phyloP scores from a whole-genome alignment of 2,113 vertebrate species.

The Sterrhoptilus dennistouni region DNA sequence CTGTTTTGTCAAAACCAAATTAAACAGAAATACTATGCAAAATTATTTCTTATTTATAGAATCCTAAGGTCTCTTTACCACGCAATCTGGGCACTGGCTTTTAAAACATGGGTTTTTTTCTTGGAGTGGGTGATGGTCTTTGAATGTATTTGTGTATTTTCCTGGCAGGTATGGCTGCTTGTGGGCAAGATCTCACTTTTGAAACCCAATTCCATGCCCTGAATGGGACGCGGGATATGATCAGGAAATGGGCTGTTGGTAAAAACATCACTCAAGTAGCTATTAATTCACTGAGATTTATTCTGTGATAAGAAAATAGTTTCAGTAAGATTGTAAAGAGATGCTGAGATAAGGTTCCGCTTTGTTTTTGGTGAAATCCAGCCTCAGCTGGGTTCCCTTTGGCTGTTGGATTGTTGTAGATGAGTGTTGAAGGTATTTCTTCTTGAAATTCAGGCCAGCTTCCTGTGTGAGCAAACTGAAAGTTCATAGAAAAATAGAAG shows the following conservation, averaged over 20 bases:
- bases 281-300: not conserved
- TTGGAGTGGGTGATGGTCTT: not conserved
- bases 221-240: not conserved
- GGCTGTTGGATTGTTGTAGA: not conserved
- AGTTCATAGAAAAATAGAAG: not conserved
- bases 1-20: slow-evolving; percentile 14
- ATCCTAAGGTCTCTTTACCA: not conserved
- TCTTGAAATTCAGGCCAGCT: not conserved
- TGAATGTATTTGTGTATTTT: accelerated
- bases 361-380: not conserved
- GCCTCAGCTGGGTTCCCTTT: not conserved
- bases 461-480: not conserved
- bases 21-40: not conserved
- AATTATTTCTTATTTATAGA: not conserved
- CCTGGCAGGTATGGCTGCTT: not conserved
- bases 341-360: not conserved
- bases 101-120: not conserved
- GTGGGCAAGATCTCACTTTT: not conserved
- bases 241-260: not conserved
- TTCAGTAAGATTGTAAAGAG: not conserved
- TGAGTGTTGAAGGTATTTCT: not conserved
- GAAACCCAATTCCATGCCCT: not conserved
- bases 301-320: not conserved
- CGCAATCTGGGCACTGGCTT: not conserved
- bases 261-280: not conserved